Conservation (phyloP, 2,113 vertebrate genomes). For the Raja brachyura region DNA sequence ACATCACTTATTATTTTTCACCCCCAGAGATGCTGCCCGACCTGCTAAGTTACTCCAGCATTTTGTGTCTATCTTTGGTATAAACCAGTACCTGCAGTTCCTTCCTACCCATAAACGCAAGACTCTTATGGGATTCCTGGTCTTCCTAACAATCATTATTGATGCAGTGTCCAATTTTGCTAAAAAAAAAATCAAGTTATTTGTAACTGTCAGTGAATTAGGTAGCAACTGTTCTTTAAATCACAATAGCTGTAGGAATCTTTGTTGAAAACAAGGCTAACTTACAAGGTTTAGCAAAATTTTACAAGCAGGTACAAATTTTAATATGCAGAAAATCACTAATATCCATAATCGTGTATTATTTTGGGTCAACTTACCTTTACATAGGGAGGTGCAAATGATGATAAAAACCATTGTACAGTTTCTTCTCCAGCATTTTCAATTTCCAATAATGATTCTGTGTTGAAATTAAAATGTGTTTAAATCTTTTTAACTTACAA, state of each 20-base stretch:
- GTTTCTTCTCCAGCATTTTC: conserved; percentile 68
- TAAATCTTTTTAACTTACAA: neutral
- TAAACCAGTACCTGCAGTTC: too few species aligned
- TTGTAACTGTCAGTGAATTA: neutral
- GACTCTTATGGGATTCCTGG: too few species aligned
- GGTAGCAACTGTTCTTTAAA: neutral
- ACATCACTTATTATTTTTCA: too few species aligned
- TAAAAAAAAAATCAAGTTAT: neutral
- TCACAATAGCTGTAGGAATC: neutral
- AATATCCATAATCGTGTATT: too few species aligned
- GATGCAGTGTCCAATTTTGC: too few species aligned
- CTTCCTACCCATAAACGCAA: too few species aligned
- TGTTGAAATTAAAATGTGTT: neutral
- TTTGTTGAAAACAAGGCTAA: neutral
- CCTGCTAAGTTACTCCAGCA: too few species aligned
- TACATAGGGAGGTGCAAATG: conserved; percentile 84
- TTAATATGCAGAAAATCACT: too few species aligned
- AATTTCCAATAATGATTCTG: conserved; percentile 70
- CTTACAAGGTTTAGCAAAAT: neutral
- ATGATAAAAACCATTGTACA: conserved; percentile 81
- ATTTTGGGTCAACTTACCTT: conserved; percentile 60
- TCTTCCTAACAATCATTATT: too few species aligned
- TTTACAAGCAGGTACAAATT: neutral
- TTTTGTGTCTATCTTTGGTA: too few species aligned
- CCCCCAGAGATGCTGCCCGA: too few species aligned